Evolutionary conservation across 2,888 invertebrate species (phyloP).

Genomic region (Iphiclides podalirius): DNA sequence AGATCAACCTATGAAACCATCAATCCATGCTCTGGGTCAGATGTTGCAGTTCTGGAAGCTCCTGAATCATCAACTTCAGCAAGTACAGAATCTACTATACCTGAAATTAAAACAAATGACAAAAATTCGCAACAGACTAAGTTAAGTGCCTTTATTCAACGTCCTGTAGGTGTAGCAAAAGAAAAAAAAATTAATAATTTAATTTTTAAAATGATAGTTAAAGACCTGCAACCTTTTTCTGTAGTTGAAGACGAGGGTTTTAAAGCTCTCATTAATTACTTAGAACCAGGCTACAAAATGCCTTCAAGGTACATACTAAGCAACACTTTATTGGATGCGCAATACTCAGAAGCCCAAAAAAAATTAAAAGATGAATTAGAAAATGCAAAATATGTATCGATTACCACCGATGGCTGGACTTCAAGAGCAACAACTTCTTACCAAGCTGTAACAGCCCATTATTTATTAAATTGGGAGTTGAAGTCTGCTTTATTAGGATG

Average conservation of each 20-base stretch:
- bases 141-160: conserved; percentile 29
- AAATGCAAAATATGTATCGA: conserved; percentile 29
- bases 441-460: conserved; percentile 31
- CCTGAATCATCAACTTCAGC: conserved; percentile 24
- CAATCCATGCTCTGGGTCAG: conserved; percentile 27
- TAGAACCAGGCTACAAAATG: conserved; percentile 33
- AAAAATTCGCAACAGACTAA: conserved; percentile 14
- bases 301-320: conserved; percentile 31
- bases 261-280: conserved; percentile 30
- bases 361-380: conserved; percentile 29
- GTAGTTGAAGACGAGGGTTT: conserved; percentile 32
- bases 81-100: conserved; percentile 21
- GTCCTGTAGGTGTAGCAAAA: conserved; percentile 26
- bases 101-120: conserved; percentile 23
- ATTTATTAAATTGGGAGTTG: conserved; percentile 30
- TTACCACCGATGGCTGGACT: conserved; percentile 30
- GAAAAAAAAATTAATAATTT: conserved; percentile 29
- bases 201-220: conserved; percentile 30
- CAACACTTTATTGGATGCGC: conserved; percentile 30
- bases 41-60: conserved; percentile 26
- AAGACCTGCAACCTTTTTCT: conserved; percentile 32
- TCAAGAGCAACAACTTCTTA: conserved; percentile 31
- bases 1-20: conserved; percentile 30
- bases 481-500: conserved; percentile 29
- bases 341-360: conserved; percentile 25